Evolutionary conservation across 2,797 vertebrate genomes (phyloP).

Genomic region (Diceros bicornis): DNA sequence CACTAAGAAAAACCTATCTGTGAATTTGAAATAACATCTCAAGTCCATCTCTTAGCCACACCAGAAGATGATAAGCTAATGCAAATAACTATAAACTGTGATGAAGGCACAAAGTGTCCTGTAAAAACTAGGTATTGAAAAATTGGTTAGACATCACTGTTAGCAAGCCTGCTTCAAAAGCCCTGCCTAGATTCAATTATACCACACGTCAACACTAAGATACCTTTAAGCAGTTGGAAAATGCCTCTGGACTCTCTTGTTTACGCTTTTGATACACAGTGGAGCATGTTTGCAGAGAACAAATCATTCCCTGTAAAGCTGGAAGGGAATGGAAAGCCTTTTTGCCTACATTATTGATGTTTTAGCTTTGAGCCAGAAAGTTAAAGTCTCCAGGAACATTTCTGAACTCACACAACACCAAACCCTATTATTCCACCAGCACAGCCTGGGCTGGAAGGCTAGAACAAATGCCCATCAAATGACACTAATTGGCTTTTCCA

Average conservation of each 20-base stretch:
- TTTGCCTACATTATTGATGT: neutral
- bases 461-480: neutral
- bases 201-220: neutral
- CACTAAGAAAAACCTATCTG: neutral
- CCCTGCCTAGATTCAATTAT: slow-evolving; percentile 6
- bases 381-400: neutral
- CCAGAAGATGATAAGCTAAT: neutral
- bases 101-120: neutral
- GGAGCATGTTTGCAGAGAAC: neutral
- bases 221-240: slow-evolving; percentile 15
- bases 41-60: neutral
- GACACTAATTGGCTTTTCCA: neutral
- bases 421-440: neutral
- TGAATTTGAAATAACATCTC: slow-evolving; percentile 37
- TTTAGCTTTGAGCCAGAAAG: slow-evolving; percentile 45
- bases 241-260: neutral
- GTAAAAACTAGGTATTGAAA: neutral
- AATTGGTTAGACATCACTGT: neutral
- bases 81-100: neutral
- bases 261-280: slow-evolving; percentile 37
- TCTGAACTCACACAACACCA: slow-evolving; percentile 51
- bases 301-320: neutral
- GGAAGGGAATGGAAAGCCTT: neutral
- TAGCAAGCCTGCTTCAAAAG: slow-evolving; percentile 14
- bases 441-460: neutral